These are phyloP conservation scores for Phymanthus crucifer DNA, from an alignment of 92 coral and sea anemone species.

Conservation along the genomic window DNA sequence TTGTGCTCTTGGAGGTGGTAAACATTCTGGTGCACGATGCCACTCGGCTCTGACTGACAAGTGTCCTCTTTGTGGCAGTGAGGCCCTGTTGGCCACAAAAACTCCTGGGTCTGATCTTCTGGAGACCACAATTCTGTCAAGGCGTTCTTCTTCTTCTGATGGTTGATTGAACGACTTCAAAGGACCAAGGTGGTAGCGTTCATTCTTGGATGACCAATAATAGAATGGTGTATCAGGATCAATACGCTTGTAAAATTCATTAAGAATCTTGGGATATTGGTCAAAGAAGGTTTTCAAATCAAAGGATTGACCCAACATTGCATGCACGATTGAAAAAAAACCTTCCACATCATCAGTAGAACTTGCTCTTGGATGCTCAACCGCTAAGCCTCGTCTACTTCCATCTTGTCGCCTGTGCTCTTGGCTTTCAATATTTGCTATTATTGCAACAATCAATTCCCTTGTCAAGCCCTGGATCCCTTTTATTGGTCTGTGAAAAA, in stretches of 20 bases:
- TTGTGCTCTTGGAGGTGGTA: slow-evolving; percentile 13
- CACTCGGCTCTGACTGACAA: not conserved
- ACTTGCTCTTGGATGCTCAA: slow-evolving; percentile 63
- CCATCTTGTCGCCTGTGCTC: slow-evolving; percentile 42
- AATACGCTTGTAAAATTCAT: slow-evolving; percentile 39
- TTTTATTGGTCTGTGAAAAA: slow-evolving; percentile 31
- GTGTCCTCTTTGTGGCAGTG: slow-evolving; percentile 13
- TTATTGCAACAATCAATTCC: slow-evolving; percentile 46
- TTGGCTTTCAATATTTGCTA: slow-evolving; percentile 49
- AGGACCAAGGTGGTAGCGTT: slow-evolving; percentile 29
- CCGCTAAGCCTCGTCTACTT: slow-evolving; percentile 14
- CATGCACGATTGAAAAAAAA: slow-evolving; percentile 43
- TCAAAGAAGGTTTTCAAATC: slow-evolving; percentile 41
- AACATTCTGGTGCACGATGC: slow-evolving; percentile 3
- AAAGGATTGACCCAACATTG: slow-evolving; percentile 30
- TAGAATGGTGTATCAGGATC: slow-evolving; percentile 40
- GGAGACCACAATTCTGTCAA: not conserved
- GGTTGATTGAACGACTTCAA: slow-evolving; percentile 8
- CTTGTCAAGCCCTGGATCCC: slow-evolving; percentile 46
- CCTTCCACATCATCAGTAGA: slow-evolving; percentile 74
- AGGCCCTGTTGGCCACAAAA: slow-evolving; percentile 16
- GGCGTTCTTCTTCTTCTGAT: slow-evolving; percentile 3
- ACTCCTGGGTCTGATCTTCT: slow-evolving; percentile 13
- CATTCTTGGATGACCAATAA: slow-evolving; percentile 45
- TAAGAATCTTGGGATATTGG: slow-evolving; percentile 25